These are phyloP conservation scores for Campopleginae sp. DNA, from an alignment of 2,888 invertebrate species.

Conservation along the genomic window DNA sequence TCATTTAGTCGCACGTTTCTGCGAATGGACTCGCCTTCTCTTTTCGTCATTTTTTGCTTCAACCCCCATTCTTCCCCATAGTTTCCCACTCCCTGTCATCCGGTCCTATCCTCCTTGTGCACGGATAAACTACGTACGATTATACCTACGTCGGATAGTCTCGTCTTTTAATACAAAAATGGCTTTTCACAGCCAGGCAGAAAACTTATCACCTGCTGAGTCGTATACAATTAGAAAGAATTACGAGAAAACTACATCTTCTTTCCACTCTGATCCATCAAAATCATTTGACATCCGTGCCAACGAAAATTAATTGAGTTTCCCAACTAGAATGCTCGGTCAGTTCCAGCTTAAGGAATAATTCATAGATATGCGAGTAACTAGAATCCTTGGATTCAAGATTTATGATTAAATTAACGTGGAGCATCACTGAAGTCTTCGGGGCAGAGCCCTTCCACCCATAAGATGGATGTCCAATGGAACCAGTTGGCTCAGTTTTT, in stretches of 20 bases:
- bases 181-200: conserved; percentile 44
- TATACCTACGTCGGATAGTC: not conserved
- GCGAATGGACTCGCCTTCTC: conserved; percentile 76
- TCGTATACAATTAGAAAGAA: conserved; percentile 67
- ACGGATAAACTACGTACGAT: conserved; percentile 27
- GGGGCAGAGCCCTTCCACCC: conserved; percentile 69
- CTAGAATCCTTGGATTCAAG: conserved; percentile 22
- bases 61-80: conserved; percentile 26
- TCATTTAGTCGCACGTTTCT: conserved; percentile 83
- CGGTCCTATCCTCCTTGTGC: conserved; percentile 39
- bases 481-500: conserved; percentile 64
- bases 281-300: conserved; percentile 25
- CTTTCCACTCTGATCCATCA: conserved; percentile 52
- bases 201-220: conserved; percentile 72
- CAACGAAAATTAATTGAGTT: conserved; percentile 66
- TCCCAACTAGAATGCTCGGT: conserved; percentile 52
- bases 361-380: conserved; percentile 53
- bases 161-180: conserved; percentile 3
- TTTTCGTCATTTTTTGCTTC: conserved; percentile 53
- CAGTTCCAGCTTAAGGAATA: conserved; percentile 54
- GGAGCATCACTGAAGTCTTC: conserved; percentile 32
- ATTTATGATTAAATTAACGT: conserved; percentile 11
- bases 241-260: conserved; percentile 22
- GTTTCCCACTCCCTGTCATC: not conserved
- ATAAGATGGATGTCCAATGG: conserved; percentile 58